These are phyloP conservation scores for Salticus scenicus DNA, from an alignment of 2,888 invertebrate species.

Conservation along the genomic window DNA sequence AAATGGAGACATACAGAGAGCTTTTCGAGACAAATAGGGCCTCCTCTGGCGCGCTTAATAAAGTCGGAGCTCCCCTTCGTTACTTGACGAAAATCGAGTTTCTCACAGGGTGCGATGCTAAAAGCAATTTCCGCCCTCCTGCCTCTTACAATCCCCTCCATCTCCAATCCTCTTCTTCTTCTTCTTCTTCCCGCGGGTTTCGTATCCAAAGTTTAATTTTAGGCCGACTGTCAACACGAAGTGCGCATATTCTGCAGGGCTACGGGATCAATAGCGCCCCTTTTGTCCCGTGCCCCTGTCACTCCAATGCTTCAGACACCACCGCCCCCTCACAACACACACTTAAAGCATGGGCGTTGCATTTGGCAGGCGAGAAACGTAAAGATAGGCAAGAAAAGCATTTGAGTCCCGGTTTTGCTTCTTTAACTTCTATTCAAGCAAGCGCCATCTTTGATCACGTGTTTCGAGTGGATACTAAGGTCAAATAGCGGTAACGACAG, in stretches of 20 bases:
- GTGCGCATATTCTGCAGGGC: conserved; percentile 65
- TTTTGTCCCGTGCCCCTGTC: conserved; percentile 63
- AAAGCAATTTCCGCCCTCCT: conserved; percentile 69
- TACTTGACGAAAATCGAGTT: conserved; percentile 69
- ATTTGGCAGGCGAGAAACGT: conserved; percentile 69
- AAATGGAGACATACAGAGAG: conserved; percentile 59
- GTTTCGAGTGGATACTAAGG: not conserved
- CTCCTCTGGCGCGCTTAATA: conserved; percentile 65
- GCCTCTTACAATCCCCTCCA: conserved; percentile 65
- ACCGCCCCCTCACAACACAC: conserved; percentile 29
- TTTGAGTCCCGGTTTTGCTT: conserved; percentile 41
- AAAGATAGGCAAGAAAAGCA: conserved; percentile 61
- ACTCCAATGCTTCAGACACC: conserved; percentile 45
- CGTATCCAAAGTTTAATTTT: conserved; percentile 70
- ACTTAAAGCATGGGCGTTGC: conserved; percentile 62
- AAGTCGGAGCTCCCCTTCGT: conserved; percentile 57
- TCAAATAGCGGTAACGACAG: not conserved
- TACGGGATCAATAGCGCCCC: conserved; percentile 55
- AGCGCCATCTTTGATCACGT: conserved; percentile 47
- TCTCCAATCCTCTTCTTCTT: conserved; percentile 39
- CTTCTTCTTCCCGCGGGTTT: conserved; percentile 39
- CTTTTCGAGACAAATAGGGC: conserved; percentile 65
- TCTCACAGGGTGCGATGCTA: conserved; percentile 65
- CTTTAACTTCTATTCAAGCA: conserved; percentile 17
- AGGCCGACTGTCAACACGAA: conserved; percentile 67